phyloP scores from a whole-genome alignment of 1,140 invertebrate species.

The Thereuonema tuberculata region DNA sequence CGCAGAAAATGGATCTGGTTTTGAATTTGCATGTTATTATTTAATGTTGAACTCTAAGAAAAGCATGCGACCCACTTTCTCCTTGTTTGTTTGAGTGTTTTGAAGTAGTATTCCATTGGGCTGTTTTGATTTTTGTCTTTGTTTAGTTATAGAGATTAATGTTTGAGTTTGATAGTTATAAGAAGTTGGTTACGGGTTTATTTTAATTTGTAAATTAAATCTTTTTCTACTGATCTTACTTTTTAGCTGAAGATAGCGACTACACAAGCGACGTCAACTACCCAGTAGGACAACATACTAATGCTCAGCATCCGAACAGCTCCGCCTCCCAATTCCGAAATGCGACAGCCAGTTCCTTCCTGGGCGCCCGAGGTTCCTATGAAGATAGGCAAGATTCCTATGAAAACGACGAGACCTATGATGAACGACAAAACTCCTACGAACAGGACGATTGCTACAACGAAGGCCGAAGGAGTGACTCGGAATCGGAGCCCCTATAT shows the following conservation, averaged over 20 bases:
- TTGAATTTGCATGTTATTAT: too few species aligned
- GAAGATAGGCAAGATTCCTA: constrained; percentile 2
- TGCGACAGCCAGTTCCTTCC: constrained; percentile 38
- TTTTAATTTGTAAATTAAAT: too few species aligned
- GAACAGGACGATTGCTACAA: constrained; percentile 41
- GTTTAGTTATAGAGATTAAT: too few species aligned
- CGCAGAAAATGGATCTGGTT: too few species aligned
- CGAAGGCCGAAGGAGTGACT: constrained; percentile 28
- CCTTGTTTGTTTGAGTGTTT: too few species aligned
- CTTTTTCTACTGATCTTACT: too few species aligned
- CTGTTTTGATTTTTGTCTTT: too few species aligned
- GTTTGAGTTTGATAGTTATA: too few species aligned
- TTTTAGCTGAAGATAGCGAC: constrained; percentile 91
- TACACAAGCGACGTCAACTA: constrained; percentile 95
- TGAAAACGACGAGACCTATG: not conserved
- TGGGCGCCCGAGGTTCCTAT: constrained; percentile 30
- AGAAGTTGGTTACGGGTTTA: too few species aligned
- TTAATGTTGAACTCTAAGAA: too few species aligned
- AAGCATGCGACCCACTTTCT: too few species aligned
- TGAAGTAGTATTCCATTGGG: too few species aligned
- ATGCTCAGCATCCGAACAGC: constrained; percentile 51
- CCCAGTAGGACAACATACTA: constrained; percentile 55
- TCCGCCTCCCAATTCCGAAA: constrained; percentile 67
- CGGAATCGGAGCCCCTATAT: constrained; percentile 63
- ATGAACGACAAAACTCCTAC: constrained; percentile 53